Evolutionary conservation across 2,888 invertebrate genomes (phyloP).

Genomic region (Geophilus truncorum): DNA sequence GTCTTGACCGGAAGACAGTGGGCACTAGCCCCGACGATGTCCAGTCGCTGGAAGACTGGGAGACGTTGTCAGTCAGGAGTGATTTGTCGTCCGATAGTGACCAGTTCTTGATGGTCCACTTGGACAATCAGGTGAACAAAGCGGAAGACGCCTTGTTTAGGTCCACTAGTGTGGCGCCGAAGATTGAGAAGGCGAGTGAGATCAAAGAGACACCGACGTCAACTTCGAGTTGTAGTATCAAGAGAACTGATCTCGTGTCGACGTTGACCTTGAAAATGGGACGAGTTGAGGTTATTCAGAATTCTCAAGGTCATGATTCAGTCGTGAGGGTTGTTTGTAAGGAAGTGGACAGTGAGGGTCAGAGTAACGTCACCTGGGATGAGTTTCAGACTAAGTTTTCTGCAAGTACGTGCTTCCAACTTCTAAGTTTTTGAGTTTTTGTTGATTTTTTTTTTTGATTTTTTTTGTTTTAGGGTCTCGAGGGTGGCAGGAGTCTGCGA

Average conservation of each 20-base stretch:
- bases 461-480: conserved; percentile 30
- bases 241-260: conserved; percentile 46
- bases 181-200: conserved; percentile 77
- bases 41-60: conserved; percentile 63
- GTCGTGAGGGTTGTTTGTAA: conserved; percentile 64
- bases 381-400: conserved; percentile 74
- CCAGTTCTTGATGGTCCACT: conserved; percentile 65
- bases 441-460: background rate
- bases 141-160: conserved; percentile 68
- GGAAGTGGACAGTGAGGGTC: conserved; percentile 72
- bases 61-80: conserved; percentile 68
- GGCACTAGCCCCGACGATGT: conserved; percentile 46
- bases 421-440: no score
- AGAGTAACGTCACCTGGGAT: conserved; percentile 83
- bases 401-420: conserved; percentile 40
- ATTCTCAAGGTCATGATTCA: conserved; percentile 63
- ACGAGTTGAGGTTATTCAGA: conserved; percentile 66
- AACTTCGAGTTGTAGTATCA: conserved; percentile 72
- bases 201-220: conserved; percentile 58
- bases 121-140: conserved; percentile 50
- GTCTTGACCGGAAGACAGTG: conserved; percentile 39
- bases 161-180: conserved; percentile 39
- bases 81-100: conserved; percentile 85
- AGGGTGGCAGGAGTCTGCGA: conserved; percentile 33
- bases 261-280: conserved; percentile 64